Evolutionary conservation across 2,888 invertebrate species (phyloP).

Genomic region (Apantesis nais): DNA sequence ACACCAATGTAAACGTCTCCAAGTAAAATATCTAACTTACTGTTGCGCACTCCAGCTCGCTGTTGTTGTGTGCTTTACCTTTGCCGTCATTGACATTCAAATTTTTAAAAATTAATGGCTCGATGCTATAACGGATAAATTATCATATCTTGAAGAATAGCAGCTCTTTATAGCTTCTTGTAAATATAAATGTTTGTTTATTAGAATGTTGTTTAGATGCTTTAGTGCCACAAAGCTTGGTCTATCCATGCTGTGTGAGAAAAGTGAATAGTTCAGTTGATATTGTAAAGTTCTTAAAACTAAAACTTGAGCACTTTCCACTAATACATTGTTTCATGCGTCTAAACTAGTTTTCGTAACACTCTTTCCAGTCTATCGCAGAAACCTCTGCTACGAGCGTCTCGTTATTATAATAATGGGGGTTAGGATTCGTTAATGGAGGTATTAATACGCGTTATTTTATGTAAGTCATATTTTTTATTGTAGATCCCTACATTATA

Average conservation of each 20-base stretch:
- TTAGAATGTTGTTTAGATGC: slow-evolving; percentile 4
- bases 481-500: too few relatives aligned
- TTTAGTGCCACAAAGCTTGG: neutral
- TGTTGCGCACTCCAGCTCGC: slow-evolving; percentile 44
- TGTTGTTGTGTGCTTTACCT: slow-evolving; percentile 68
- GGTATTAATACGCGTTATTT: neutral
- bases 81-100: slow-evolving; percentile 71
- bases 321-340: too few relatives aligned
- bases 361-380: too few relatives aligned
- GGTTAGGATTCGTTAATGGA: too few relatives aligned
- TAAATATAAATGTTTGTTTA: slow-evolving; percentile 33
- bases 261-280: neutral
- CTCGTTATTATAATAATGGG: too few relatives aligned
- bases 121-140: slow-evolving; percentile 29
- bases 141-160: slow-evolving; percentile 26
- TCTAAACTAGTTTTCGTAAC: too few relatives aligned
- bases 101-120: slow-evolving; percentile 66
- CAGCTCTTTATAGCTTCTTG: slow-evolving; percentile 19
- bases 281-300: neutral
- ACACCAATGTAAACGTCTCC: slow-evolving; percentile 79
- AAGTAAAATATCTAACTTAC: slow-evolving; percentile 70
- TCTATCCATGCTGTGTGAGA: neutral
- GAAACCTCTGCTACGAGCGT: too few relatives aligned
- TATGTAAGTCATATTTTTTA: neutral
- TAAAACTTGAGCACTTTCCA: too few relatives aligned